Percentiles rank a stretch among this genome's conserved stretches.
Evolutionary conservation across 1,140 invertebrate genomes (phyloP).

Genomic region (Bombus superbus): DNA sequence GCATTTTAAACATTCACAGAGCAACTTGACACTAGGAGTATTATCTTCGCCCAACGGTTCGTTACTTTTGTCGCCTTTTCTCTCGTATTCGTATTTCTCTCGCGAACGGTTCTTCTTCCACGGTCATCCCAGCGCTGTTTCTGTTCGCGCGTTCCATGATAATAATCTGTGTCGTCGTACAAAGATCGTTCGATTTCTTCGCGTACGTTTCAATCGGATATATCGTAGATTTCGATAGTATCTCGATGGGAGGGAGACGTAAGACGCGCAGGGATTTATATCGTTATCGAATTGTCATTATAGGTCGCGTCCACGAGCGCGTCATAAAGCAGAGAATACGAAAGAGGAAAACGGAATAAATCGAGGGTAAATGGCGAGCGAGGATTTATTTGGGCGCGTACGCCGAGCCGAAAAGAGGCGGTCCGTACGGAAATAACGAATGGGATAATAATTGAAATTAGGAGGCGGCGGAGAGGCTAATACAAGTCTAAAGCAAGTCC

Average conservation of each 20-base stretch:
- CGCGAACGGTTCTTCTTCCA: neutral
- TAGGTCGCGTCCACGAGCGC: neutral
- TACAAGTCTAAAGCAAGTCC: slow-evolving; percentile 40
- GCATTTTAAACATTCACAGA: too few relatives aligned
- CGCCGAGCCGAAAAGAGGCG: slow-evolving; percentile 67
- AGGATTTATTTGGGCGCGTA: slow-evolving; percentile 51
- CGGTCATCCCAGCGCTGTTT: neutral
- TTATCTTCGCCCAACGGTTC: neutral
- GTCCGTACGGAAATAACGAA: slow-evolving; percentile 61
- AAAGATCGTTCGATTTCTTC: too few relatives aligned
- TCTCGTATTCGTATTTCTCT: neutral
- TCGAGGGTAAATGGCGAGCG: slow-evolving; percentile 23
- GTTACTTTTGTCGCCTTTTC: neutral
- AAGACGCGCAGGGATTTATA: neutral
- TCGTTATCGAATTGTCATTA: neutral
- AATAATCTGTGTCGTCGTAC: neutral
- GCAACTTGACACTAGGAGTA: neutral
- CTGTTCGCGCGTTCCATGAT: neutral
- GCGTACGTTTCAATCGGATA: too few relatives aligned
- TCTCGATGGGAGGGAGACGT: too few relatives aligned
- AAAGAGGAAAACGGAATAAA: slow-evolving; percentile 36
- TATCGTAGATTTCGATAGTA: too few relatives aligned
- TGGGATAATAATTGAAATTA: slow-evolving; percentile 73
- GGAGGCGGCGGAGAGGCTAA: slow-evolving; percentile 55
- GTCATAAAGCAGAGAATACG: slow-evolving; percentile 2